phyloP scores from a whole-genome alignment of 2,888 invertebrate genomes.

The Melanchra persicariae region DNA sequence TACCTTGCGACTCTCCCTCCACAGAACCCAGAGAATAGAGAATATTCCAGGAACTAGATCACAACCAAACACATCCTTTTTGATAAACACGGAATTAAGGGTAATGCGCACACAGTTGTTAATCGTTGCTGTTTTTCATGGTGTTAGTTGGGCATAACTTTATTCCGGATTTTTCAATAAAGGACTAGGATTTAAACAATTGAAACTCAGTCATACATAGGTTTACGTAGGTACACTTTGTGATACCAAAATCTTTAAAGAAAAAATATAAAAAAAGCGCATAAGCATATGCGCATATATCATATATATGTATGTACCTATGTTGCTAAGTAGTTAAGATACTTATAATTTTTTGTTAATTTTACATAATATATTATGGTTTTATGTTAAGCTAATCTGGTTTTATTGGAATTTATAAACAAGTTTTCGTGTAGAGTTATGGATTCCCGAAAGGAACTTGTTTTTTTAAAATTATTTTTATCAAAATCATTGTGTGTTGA shows the following conservation, averaged over 20 bases:
- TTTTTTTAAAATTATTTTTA: conserved; percentile 17
- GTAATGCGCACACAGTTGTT: background rate
- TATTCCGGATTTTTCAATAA: background rate
- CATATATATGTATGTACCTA: conserved; percentile 32
- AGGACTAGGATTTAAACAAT: conserved; percentile 18
- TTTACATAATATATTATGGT: conserved; percentile 59
- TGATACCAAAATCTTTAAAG: conserved; percentile 17
- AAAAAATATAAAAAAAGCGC: conserved; percentile 40
- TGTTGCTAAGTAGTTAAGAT: conserved; percentile 40
- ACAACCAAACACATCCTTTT: background rate
- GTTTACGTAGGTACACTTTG: conserved; percentile 21
- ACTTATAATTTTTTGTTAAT: conserved; percentile 46
- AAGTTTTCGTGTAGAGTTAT: conserved; percentile 38
- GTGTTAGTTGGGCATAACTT: background rate
- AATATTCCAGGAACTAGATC: conserved; percentile 68
- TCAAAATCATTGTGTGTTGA: conserved; percentile 1
- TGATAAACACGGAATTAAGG: background rate
- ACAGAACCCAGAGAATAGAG: conserved; percentile 75
- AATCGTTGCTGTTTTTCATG: background rate
- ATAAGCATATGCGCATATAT: too few relatives aligned
- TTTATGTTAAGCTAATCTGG: conserved; percentile 52
- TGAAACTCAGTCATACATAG: conserved; percentile 35
- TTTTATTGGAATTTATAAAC: conserved; percentile 60
- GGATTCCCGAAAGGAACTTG: conserved; percentile 25
- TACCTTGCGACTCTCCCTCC: conserved; percentile 92